Percentiles rank a stretch among this genome's conserved stretches.
phyloP scores from a whole-genome alignment of 2,888 invertebrate species.

The Pollenia amentaria region DNA sequence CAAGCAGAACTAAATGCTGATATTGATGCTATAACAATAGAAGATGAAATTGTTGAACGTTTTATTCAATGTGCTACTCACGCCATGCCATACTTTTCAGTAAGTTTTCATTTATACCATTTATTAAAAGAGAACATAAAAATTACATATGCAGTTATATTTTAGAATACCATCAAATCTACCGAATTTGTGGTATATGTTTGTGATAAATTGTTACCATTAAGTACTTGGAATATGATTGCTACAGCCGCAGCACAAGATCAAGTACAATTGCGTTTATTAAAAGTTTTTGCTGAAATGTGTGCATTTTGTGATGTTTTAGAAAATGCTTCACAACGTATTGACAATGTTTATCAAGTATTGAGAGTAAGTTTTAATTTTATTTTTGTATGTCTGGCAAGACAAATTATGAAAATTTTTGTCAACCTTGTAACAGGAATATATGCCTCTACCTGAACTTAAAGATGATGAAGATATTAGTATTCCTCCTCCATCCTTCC shows the following conservation, averaged over 20 bases:
- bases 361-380: slow-evolving; percentile 88
- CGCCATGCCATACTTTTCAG: slow-evolving; percentile 94
- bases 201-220: slow-evolving; percentile 92
- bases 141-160: slow-evolving; percentile 58
- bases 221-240: slow-evolving; percentile 88
- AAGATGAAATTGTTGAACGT: slow-evolving; percentile 90
- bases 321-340: slow-evolving; percentile 90
- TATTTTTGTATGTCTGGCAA: not conserved
- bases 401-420: not conserved
- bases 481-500: slow-evolving; percentile 91
- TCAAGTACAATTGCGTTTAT: slow-evolving; percentile 90
- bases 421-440: slow-evolving; percentile 86
- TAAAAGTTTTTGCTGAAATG: slow-evolving; percentile 95
- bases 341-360: slow-evolving; percentile 91
- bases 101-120: slow-evolving; percentile 85
- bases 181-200: slow-evolving; percentile 93
- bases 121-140: not conserved
- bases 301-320: slow-evolving; percentile 91
- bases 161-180: slow-evolving; percentile 93
- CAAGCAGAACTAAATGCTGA: slow-evolving; percentile 93
- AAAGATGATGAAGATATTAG: slow-evolving; percentile 87
- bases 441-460: slow-evolving; percentile 94
- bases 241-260: slow-evolving; percentile 87
- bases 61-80: slow-evolving; percentile 94
- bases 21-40: slow-evolving; percentile 84